Evolutionary conservation across 2,888 invertebrate species (phyloP), one percentile per base, ranked within the genome.

Genomic region (Falcaria lacertinaria): DNA sequence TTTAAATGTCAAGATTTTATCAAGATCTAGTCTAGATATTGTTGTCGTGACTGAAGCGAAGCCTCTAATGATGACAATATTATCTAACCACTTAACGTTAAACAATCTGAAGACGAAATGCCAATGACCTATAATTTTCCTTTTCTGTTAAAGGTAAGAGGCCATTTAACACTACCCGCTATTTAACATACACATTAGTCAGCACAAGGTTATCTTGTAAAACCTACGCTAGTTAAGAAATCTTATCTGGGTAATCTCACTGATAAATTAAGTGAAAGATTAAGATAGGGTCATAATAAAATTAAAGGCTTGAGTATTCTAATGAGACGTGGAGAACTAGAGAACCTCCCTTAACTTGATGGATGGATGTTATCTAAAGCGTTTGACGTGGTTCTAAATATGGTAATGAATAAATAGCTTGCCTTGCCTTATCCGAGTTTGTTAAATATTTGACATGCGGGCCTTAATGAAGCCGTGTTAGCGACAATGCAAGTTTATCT

Each of bases 361-460:
- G 37, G 37, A 37, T 37, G 14, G 36, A n/a, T 15, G 19, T 45
- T 42, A 39, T 39, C 38, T 45, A 22, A 34, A 42, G 19, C 36
- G 17, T 42, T 34, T 38, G 38, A 45, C 45, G 45, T 43, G 44
- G 45, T 54, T 51, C 52, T 54, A 50, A 54, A 57, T 53, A 57
- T 59, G 55, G 58, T 62, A 54, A 61, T 52, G 57, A 58, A 56
- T 57, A 60, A 57, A 60, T 53, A 57, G 44, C 45, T 50, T 50
- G 48, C 42, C 43, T 38, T 44, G 52, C 54, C 66, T 78, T 80
- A 80, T 80, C 78, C 61, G 45, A 42, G 59, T 67, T 50, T 44
- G 73, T 75, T 37, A 79, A 81, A 81, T 79, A 82, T 80, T 80
- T 76, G 70, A 74, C 71, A 76, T 72, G 73, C 75, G 74, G 73